phyloP scores from a whole-genome alignment of 1,140 invertebrate genomes.

The Cotesia typhae region DNA sequence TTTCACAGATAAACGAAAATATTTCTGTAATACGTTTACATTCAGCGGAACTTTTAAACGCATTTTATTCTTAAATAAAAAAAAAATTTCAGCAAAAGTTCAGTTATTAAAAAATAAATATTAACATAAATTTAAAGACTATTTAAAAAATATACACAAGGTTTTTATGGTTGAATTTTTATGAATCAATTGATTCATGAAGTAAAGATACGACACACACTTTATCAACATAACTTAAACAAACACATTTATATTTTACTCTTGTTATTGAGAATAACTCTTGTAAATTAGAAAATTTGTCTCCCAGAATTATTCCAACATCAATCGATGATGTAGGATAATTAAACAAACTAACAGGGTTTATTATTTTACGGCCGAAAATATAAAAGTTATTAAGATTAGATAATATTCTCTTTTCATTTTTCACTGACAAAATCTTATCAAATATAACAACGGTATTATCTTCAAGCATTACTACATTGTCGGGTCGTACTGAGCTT shows the following conservation, averaged over 20 bases:
- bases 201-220: not conserved
- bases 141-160: not conserved
- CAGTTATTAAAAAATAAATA: not conserved
- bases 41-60: not conserved
- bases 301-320: not conserved
- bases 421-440: too few species aligned
- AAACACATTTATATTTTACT: slow-evolving; percentile 1
- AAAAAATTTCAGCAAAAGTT: not conserved
- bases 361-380: slow-evolving; percentile 23
- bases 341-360: slow-evolving; percentile 8
- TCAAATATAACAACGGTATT: too few species aligned
- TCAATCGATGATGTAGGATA: not conserved
- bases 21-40: not conserved
- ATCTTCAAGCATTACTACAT: too few species aligned
- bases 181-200: slow-evolving; percentile 7
- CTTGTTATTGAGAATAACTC: slow-evolving; percentile 6
- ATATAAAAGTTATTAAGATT: slow-evolving; percentile 14
- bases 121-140: not conserved
- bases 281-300: slow-evolving; percentile 11
- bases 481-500: too few species aligned
- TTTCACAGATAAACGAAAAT: not conserved
- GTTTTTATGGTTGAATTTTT: not conserved
- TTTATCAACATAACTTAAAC: slow-evolving; percentile 1
- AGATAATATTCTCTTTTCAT: too few species aligned
- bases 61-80: not conserved